phyloP scores from a whole-genome alignment of 2,888 invertebrate species.

The Polymixis flavicincta region DNA sequence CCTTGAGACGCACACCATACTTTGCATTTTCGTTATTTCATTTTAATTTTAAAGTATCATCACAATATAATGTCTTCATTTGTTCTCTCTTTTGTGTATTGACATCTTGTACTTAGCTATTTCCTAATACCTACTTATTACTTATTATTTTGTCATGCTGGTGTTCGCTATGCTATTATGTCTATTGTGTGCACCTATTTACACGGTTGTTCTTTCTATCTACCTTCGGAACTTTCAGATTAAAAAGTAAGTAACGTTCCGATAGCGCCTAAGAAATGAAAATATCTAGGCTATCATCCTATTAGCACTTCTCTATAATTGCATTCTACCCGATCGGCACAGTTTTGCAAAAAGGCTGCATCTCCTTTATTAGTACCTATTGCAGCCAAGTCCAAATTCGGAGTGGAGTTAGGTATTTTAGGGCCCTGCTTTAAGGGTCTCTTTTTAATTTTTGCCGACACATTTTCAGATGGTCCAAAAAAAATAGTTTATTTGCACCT shows the following conservation, averaged over 20 bases:
- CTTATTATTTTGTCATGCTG: too few relatives aligned
- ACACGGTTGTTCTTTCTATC: too few relatives aligned
- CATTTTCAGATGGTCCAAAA: not conserved
- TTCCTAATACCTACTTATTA: too few relatives aligned
- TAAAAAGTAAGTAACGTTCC: not conserved
- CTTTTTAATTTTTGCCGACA: not conserved
- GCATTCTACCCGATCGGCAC: constrained; percentile 40
- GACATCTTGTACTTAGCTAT: too few relatives aligned
- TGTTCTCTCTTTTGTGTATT: too few relatives aligned
- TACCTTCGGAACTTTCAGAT: not conserved
- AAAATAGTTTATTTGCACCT: too few relatives aligned
- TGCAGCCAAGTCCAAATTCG: not conserved
- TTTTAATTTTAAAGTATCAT: too few relatives aligned
- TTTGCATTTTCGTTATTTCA: too few relatives aligned
- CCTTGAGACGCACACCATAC: too few relatives aligned
- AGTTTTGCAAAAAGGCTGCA: constrained; percentile 50
- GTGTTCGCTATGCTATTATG: too few relatives aligned
- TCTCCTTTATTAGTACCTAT: constrained; percentile 19
- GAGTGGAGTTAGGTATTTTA: constrained; percentile 14
- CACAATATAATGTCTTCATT: too few relatives aligned
- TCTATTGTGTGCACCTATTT: too few relatives aligned
- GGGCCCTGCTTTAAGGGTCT: not conserved
- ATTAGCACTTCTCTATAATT: constrained; percentile 50
- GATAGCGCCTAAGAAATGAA: constrained; percentile 20
- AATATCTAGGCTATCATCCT: constrained; percentile 32